Conservation (phyloP, 64 coral and sea anemone species). For the Dendrophyllia cribrosa region DNA sequence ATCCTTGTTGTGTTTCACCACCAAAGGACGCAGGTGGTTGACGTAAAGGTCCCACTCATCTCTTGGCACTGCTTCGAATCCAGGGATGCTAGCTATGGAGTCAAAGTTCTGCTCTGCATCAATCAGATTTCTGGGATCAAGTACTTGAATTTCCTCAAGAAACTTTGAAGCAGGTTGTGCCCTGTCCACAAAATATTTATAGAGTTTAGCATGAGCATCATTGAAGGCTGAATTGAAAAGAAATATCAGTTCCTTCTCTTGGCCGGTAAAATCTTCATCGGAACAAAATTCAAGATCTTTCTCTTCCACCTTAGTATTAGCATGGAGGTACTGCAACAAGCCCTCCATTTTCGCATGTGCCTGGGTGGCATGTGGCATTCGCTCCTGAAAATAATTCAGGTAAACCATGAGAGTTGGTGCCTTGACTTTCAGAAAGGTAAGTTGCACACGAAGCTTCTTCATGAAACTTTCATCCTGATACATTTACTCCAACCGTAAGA, state of each 20-base stretch:
- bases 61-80: slow-evolving; percentile 40
- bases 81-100: slow-evolving; percentile 45
- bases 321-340: slow-evolving; percentile 30
- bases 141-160: slow-evolving; percentile 14
- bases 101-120: neutral
- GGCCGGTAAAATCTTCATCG: neutral
- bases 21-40: slow-evolving; percentile 8
- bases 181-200: slow-evolving; percentile 42
- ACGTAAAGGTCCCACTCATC: slow-evolving; percentile 54
- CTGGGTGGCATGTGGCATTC: slow-evolving; percentile 38
- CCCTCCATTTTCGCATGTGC: slow-evolving; percentile 42
- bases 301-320: neutral
- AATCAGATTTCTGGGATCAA: slow-evolving; percentile 39
- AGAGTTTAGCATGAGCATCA: slow-evolving; percentile 22
- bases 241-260: slow-evolving; percentile 12
- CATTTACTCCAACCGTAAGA: slow-evolving; percentile 16
- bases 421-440: slow-evolving; percentile 42
- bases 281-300: slow-evolving; percentile 48
- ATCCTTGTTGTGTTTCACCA: slow-evolving; percentile 41
- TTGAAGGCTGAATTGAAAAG: slow-evolving; percentile 21
- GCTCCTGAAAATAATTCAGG: slow-evolving; percentile 52
- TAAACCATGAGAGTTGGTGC: slow-evolving; percentile 5
- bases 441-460: slow-evolving; percentile 13
- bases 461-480: slow-evolving; percentile 37
- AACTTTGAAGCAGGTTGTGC: slow-evolving; percentile 54